Percentiles rank a stretch among this genome's conserved stretches.
These are phyloP conservation scores for Helicoverpa zea DNA, from an alignment of 1,140 invertebrate genomes.

Conservation along the genomic window DNA sequence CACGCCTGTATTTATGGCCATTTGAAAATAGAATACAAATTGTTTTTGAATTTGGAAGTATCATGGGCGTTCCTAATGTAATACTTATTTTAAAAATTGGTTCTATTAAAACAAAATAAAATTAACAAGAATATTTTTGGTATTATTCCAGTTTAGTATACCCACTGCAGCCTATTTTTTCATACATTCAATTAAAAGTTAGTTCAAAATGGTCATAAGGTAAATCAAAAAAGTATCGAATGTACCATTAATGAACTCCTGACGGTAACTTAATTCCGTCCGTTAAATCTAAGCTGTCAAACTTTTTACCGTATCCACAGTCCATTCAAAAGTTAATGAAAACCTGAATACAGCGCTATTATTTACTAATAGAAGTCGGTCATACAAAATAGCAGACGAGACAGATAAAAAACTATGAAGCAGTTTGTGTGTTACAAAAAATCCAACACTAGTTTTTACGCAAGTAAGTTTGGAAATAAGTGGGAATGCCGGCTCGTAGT, in stretches of 20 bases:
- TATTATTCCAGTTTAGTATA: no score
- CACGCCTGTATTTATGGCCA: constrained; percentile 47
- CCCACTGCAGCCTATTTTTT: background rate
- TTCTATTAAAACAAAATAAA: background rate
- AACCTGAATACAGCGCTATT: constrained; percentile 17
- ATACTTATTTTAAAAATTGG: background rate
- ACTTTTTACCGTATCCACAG: constrained; percentile 8
- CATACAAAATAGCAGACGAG: constrained; percentile 10
- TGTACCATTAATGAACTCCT: background rate
- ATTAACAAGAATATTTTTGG: no score
- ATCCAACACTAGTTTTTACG: constrained; percentile 42
- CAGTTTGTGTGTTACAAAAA: constrained; percentile 22
- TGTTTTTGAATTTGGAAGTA: constrained; percentile 37
- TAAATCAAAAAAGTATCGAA: background rate
- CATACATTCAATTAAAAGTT: background rate
- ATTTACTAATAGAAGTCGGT: constrained; percentile 12
- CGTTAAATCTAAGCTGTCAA: background rate
- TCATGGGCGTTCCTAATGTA: background rate
- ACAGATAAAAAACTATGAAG: constrained; percentile 32
- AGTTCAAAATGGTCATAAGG: no score
- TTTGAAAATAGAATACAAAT: constrained; percentile 50
- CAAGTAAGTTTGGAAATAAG: constrained; percentile 53
- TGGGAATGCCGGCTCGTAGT: constrained; percentile 46
- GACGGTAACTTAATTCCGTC: background rate
- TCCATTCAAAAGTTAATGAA: constrained; percentile 32